Conservation (phyloP, 2,888 invertebrate species). For the Parochlus steinenii region DNA sequence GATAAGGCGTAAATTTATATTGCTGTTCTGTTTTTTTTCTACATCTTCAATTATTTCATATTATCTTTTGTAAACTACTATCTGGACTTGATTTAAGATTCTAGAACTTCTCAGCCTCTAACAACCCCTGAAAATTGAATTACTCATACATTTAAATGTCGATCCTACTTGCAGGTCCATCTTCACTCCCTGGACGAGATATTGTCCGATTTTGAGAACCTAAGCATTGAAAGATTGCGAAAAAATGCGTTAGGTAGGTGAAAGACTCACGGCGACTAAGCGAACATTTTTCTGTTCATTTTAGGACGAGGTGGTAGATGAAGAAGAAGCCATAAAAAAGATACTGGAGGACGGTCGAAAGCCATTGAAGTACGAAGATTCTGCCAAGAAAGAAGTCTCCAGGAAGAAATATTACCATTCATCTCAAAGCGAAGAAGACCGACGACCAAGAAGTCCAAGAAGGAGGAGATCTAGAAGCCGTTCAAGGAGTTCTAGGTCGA, state of each 20-base stretch:
- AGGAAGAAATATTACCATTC: constrained; percentile 13
- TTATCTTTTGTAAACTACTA: no score
- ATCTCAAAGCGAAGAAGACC: constrained; percentile 3
- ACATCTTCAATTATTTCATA: no score
- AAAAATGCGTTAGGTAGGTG: constrained; percentile 37
- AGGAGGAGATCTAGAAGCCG: constrained; percentile 15
- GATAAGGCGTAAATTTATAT: background rate
- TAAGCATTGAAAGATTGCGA: constrained; percentile 35
- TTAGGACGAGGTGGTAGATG: constrained; percentile 6
- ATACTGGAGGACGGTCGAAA: constrained; percentile 16
- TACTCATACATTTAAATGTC: no score
- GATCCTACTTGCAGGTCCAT: constrained; percentile 10
- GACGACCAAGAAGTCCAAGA: background rate
- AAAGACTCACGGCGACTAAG: background rate
- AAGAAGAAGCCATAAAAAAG: constrained; percentile 9
- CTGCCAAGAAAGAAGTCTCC: constrained; percentile 17
- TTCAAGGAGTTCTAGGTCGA: constrained; percentile 8
- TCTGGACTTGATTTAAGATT: no score
- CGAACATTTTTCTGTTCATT: background rate
- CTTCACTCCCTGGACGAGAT: constrained; percentile 21
- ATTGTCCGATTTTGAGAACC: constrained; percentile 27
- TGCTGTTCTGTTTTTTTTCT: no score
- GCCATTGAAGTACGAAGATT: constrained; percentile 26
- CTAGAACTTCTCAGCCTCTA: no score
- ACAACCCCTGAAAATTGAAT: no score